These are phyloP conservation scores for Eubasilissa regina DNA, from an alignment of 1,140 invertebrate species.

Conservation along the genomic window DNA sequence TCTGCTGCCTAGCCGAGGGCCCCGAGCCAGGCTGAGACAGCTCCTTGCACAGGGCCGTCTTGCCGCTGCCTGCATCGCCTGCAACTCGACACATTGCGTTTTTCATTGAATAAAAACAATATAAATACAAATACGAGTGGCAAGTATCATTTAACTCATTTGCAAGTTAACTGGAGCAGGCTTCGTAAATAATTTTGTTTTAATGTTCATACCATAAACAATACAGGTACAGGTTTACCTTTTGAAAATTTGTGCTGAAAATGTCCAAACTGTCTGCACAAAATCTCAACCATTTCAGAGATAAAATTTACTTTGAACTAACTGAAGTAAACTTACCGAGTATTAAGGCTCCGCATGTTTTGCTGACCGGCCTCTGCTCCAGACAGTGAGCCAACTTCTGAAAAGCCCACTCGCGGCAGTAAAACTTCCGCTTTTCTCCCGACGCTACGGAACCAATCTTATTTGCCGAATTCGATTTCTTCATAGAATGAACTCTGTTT, in stretches of 20 bases:
- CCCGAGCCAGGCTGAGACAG: slow-evolving; percentile 82
- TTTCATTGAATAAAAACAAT: too few relatives aligned
- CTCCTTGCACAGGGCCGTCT: slow-evolving; percentile 88
- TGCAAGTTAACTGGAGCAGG: too few relatives aligned
- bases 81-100: too few relatives aligned
- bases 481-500: slow-evolving; percentile 64
- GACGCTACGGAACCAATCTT: slow-evolving; percentile 64
- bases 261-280: background rate
- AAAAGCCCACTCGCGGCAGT: slow-evolving; percentile 92
- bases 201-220: background rate
- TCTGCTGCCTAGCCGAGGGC: slow-evolving; percentile 78
- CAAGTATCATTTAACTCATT: too few relatives aligned
- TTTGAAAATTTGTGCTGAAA: too few relatives aligned
- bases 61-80: slow-evolving; percentile 91
- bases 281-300: background rate
- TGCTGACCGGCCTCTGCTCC: slow-evolving; percentile 84
- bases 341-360: slow-evolving; percentile 83
- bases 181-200: too few relatives aligned
- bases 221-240: background rate
- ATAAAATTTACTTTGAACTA: background rate
- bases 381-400: slow-evolving; percentile 93
- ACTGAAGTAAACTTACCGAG: too few relatives aligned
- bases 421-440: slow-evolving; percentile 66
- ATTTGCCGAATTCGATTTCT: slow-evolving; percentile 67
- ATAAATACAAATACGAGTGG: too few relatives aligned